Percentiles rank a stretch among this genome's conserved stretches.
Evolutionary conservation across 2,113 vertebrate species (phyloP).

Genomic region (Lanius collurio): DNA sequence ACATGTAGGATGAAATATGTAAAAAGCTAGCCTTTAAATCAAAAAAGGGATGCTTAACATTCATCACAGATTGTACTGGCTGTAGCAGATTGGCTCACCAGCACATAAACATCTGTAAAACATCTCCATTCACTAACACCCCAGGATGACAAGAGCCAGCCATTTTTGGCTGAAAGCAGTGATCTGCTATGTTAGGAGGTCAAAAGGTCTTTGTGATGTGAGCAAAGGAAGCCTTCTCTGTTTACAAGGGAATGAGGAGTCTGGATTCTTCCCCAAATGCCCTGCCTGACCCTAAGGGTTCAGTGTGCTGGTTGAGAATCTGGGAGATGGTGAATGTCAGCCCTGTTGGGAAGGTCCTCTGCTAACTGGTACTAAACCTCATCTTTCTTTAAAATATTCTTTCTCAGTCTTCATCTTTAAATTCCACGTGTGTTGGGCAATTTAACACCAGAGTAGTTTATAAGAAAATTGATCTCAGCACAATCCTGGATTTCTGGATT

Average conservation of each 20-base stretch:
- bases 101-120: background rate
- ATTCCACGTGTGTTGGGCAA: background rate
- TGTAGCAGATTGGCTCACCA: background rate
- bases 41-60: background rate
- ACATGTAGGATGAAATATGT: background rate
- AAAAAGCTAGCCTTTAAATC: background rate
- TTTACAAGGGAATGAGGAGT: constrained; percentile 27
- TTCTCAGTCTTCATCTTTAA: background rate
- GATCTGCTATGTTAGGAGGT: constrained; percentile 25
- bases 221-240: constrained; percentile 18
- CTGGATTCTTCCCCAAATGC: constrained; percentile 17
- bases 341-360: background rate
- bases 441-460: background rate
- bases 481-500: background rate
- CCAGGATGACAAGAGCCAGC: constrained; percentile 18
- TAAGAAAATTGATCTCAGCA: background rate
- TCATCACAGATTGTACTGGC: background rate
- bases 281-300: constrained; percentile 7
- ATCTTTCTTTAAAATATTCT: background rate
- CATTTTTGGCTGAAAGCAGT: constrained; percentile 2
- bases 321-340: background rate
- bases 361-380: background rate
- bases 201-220: constrained; percentile 37
- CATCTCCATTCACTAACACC: background rate
- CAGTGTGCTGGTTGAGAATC: background rate